phyloP scores from a whole-genome alignment of 2,888 invertebrate species.

The Phasia obesa region DNA sequence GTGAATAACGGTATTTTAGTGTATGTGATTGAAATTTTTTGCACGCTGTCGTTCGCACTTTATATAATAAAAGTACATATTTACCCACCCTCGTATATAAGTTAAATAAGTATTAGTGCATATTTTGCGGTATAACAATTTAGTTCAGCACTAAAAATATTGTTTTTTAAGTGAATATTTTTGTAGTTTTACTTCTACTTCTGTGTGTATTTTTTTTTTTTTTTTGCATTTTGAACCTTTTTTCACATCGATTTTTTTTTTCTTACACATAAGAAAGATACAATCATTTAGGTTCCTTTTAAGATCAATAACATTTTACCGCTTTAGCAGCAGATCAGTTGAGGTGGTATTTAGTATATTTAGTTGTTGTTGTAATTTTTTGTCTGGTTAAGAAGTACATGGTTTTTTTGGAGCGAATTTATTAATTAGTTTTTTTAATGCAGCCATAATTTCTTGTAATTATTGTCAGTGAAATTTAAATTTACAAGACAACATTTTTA shows the following conservation, averaged over 20 bases:
- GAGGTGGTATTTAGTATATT: slow-evolving; percentile 13
- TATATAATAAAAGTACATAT: too few species aligned
- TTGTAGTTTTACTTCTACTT: slow-evolving; percentile 36
- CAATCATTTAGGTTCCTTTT: slow-evolving; percentile 60
- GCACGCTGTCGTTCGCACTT: too few species aligned
- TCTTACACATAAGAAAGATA: slow-evolving; percentile 14
- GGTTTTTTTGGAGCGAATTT: slow-evolving; percentile 9
- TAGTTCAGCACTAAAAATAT: slow-evolving; percentile 61
- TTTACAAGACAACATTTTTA: slow-evolving; percentile 10
- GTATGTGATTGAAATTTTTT: too few species aligned
- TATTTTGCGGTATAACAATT: slow-evolving; percentile 53
- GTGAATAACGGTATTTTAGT: too few species aligned
- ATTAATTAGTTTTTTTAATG: neutral
- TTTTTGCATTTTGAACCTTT: slow-evolving; percentile 45
- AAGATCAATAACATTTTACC: slow-evolving; percentile 70
- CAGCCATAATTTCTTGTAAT: slow-evolving; percentile 42
- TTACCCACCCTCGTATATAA: slow-evolving; percentile 5
- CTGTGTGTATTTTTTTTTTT: slow-evolving; percentile 11
- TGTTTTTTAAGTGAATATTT: slow-evolving; percentile 67
- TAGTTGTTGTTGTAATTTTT: slow-evolving; percentile 2
- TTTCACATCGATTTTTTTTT: slow-evolving; percentile 24
- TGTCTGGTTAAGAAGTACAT: slow-evolving; percentile 13
- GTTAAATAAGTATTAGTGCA: slow-evolving; percentile 22
- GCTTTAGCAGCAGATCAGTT: slow-evolving; percentile 38
- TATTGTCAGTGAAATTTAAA: slow-evolving; percentile 46